Evolutionary conservation across 2,888 invertebrate species (phyloP).

Genomic region (Apamea crenata): DNA sequence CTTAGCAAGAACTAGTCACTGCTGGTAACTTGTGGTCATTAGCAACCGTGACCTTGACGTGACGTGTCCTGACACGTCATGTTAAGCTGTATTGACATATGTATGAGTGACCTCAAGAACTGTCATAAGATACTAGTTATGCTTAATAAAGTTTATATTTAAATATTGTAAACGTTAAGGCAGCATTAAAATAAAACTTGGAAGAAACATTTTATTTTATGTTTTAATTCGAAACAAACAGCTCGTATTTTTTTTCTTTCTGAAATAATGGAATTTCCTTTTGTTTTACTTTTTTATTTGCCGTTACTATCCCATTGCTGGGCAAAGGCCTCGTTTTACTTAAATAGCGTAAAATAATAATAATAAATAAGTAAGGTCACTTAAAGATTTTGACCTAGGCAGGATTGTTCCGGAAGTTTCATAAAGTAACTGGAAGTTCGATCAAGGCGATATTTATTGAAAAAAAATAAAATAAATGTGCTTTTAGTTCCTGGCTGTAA

Average conservation of each 20-base stretch:
- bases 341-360: no score
- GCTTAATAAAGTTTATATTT: neutral
- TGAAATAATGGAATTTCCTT: neutral
- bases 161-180: neutral
- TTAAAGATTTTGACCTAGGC: conserved; percentile 1
- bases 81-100: no score
- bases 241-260: neutral
- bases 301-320: no score
- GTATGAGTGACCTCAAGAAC: no score
- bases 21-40: neutral
- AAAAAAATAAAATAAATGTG: no score
- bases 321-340: neutral
- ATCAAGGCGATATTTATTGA: neutral
- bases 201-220: neutral
- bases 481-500: no score
- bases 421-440: neutral
- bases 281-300: neutral
- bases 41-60: neutral
- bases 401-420: conserved; percentile 19
- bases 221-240: neutral
- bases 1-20: neutral
- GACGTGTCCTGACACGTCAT: neutral
- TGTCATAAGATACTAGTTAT: neutral
- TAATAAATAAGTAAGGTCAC: neutral
- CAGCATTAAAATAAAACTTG: neutral